phyloP scores from a whole-genome alignment of 2,888 invertebrate genomes.

The Drosophila siamana region DNA sequence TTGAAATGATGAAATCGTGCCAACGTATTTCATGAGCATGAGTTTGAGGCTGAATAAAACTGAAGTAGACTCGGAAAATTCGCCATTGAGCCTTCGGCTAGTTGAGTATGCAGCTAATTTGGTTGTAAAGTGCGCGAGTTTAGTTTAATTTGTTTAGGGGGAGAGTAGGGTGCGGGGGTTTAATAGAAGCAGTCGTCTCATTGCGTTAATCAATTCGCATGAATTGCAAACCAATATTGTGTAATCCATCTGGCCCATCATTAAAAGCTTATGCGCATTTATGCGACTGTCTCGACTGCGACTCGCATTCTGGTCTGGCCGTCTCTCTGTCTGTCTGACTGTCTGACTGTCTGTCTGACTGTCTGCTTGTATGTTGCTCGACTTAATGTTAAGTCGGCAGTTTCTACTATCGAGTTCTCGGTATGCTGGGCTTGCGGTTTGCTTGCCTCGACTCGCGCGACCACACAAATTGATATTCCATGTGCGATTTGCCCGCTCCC shows the following conservation, averaged over 20 bases:
- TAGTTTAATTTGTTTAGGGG: too few species aligned
- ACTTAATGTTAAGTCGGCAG: slow-evolving; percentile 48
- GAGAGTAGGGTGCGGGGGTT: background rate
- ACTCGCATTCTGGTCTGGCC: too few species aligned
- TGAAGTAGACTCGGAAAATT: too few species aligned
- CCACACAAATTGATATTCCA: slow-evolving; percentile 64
- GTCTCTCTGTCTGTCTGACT: too few species aligned
- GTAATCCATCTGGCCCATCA: slow-evolving; percentile 30
- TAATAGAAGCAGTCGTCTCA: slow-evolving; percentile 1
- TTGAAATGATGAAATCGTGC: slow-evolving; percentile 12
- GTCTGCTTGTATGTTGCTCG: too few species aligned
- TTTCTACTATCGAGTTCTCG: slow-evolving; percentile 37
- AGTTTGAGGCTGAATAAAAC: too few species aligned
- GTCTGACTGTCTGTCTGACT: too few species aligned
- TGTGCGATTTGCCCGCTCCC: slow-evolving; percentile 35
- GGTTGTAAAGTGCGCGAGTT: slow-evolving; percentile 6
- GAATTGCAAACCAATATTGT: slow-evolving; percentile 12
- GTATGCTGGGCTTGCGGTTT: slow-evolving; percentile 59
- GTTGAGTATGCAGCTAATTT: background rate
- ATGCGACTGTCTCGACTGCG: slow-evolving; percentile 33
- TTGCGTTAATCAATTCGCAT: slow-evolving; percentile 16
- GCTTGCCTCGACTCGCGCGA: slow-evolving; percentile 61
- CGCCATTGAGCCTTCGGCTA: too few species aligned
- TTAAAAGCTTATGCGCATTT: slow-evolving; percentile 41
- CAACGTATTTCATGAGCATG: background rate